A percentile compares a stretch with the other conserved stretches of the same genome.
Conservation (phyloP, 2,797 vertebrate genomes). For the Peromyscus attwateri region DNA sequence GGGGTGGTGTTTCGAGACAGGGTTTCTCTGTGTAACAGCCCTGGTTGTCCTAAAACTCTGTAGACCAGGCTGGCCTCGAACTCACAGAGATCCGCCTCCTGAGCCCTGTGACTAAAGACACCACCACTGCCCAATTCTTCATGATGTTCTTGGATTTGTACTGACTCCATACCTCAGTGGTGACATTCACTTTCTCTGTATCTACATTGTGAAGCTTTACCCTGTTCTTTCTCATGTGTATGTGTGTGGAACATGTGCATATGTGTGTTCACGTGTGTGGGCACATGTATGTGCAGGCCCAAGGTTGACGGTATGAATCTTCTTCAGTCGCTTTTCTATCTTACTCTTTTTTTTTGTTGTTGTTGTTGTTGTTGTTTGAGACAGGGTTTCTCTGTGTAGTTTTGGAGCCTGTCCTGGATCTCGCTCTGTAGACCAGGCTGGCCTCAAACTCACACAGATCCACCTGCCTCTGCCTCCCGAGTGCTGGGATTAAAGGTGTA, state of each 20-base stretch:
- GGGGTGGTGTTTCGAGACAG: neutral
- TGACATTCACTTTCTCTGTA: neutral
- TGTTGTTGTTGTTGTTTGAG: neutral
- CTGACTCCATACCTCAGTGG: too few relatives aligned
- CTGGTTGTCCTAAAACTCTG: neutral
- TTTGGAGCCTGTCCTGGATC: too few relatives aligned
- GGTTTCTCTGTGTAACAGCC: neutral
- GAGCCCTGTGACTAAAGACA: neutral
- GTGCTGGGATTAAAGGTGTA: too few relatives aligned
- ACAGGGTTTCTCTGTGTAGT: neutral
- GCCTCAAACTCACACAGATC: too few relatives aligned
- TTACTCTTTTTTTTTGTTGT: neutral
- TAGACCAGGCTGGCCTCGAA: neutral
- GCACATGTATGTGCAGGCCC: neutral
- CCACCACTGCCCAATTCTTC: neutral
- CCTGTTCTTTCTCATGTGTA: neutral
- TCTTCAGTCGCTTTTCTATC: neutral
- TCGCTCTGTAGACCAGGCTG: neutral
- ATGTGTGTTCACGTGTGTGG: neutral
- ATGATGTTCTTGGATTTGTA: fast-evolving
- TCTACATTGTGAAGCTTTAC: too few relatives aligned
- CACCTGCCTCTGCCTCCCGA: too few relatives aligned
- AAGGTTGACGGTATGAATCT: neutral
- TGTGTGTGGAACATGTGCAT: neutral
- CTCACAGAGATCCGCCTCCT: neutral